Conservation (phyloP, 2,113 vertebrate genomes). For the Blennius ocellaris region DNA sequence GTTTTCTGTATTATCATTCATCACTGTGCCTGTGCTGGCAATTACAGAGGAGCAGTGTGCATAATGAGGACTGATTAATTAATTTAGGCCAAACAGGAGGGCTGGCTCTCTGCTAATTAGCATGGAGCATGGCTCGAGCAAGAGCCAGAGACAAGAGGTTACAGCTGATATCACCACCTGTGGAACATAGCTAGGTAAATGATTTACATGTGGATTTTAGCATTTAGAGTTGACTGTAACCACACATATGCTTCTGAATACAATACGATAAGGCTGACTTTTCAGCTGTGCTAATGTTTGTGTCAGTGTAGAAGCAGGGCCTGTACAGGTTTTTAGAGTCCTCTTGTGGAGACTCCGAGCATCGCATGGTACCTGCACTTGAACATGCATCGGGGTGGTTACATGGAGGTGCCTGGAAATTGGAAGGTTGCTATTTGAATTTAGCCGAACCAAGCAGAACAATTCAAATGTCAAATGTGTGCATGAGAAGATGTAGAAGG, state of each 20-base stretch:
- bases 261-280: constrained; percentile 16
- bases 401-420: neutral
- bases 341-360: constrained; percentile 63
- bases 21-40: constrained; percentile 77
- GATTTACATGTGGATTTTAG: constrained; percentile 36
- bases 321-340: constrained; percentile 44
- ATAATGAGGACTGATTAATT: constrained; percentile 87
- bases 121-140: constrained; percentile 66
- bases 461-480: constrained; percentile 36
- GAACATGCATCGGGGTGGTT: too few species aligned
- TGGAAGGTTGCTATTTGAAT: neutral
- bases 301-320: constrained; percentile 21
- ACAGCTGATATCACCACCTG: constrained; percentile 76
- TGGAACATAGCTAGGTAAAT: constrained; percentile 53
- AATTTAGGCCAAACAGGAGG: constrained; percentile 84
- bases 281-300: constrained; percentile 10
- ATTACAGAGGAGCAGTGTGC: constrained; percentile 82
- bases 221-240: constrained; percentile 15
- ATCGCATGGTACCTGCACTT: constrained; percentile 23
- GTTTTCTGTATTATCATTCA: constrained; percentile 81
- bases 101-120: constrained; percentile 78
- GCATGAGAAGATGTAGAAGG: constrained; percentile 11
- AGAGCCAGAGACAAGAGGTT: constrained; percentile 68
- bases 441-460: constrained; percentile 16
- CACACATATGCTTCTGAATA: constrained; percentile 27